These are phyloP conservation scores for Eupithecia tripunctaria DNA, from an alignment of 2,888 invertebrate genomes.

Conservation along the genomic window DNA sequence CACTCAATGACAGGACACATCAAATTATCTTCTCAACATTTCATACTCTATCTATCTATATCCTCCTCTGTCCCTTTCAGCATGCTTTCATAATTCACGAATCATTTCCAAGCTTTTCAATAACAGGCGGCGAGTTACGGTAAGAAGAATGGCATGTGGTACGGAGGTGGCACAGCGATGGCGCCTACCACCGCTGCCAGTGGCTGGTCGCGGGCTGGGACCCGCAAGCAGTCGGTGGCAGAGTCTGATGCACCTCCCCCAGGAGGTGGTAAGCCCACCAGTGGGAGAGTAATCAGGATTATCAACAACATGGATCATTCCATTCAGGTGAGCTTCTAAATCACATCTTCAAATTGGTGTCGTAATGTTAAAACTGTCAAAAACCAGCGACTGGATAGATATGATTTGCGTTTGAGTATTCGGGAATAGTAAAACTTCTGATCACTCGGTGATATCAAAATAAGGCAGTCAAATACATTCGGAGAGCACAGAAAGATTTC, in stretches of 20 bases:
- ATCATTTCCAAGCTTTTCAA: conserved; percentile 9
- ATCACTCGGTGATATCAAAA: background rate
- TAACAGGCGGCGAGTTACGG: conserved; percentile 94
- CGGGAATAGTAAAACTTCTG: background rate
- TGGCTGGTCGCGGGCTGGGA: conserved; percentile 89
- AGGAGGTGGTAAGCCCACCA: conserved; percentile 89
- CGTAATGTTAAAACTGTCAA: background rate
- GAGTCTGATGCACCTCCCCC: conserved; percentile 91
- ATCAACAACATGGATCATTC: conserved; percentile 97
- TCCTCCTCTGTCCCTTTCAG: background rate
- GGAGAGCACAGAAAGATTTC: background rate
- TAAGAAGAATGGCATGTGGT: conserved; percentile 95
- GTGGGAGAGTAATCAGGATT: conserved; percentile 94
- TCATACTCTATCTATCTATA: background rate
- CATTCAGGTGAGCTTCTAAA: conserved; percentile 87
- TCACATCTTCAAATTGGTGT: background rate
- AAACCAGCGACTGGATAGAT: background rate
- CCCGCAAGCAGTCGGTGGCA: conserved; percentile 92
- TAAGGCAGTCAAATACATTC: background rate
- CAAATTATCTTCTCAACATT: background rate
- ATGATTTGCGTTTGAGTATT: background rate
- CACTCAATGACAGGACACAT: background rate
- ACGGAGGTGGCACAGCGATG: conserved; percentile 85
- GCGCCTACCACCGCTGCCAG: conserved; percentile 82
- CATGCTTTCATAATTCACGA: conserved; percentile 2